Base-by-base conservation (phyloP, 1,140 invertebrate genomes). In the Leptonema lineaticorne region DNA sequence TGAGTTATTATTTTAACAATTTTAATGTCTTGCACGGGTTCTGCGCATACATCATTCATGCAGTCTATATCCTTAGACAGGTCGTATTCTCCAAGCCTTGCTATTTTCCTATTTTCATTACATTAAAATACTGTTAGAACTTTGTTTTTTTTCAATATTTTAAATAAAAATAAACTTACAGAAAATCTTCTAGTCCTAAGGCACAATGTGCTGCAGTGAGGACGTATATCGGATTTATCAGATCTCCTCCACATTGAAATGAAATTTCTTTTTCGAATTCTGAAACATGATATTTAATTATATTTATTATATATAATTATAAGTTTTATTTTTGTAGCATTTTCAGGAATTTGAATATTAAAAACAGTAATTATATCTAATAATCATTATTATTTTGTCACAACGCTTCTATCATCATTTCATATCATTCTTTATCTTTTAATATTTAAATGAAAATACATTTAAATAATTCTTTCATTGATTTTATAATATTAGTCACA, bases 181-280 rank as follows among this genome's bases (percentile, higher is more conserved):
- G 64, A 59, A 78, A 75, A 46, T 79, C 78, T 60, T 76, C 79
- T 9, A 70, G 75, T 0, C 81, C 76, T 1, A 76, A 76, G 1
- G 88, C 78, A 71, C 89, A 91, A 76, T 91, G 90, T 0, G 86
- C 88, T 3, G 90, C 85, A 0, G 89, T 91, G 1, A 91, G 46
- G 18, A 91, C 80, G 69, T 86, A 86, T 1, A 79, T 71, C 30
- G 84, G 77, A 20, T 82, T 85, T 29, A 92, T 83, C 0, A 91
- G 76, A 1, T 85, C 82, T 1, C 88, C 90, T 0, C 87, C 89
- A 73, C 90, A 92, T 30, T 80, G 78, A 75, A 79, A 85, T 33
- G 79, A 79, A 2, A 81, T 27, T 4, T 75, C 74, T 18, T 62
- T 41, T 24, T 27, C n/a, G 5, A 20, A 11, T 2, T 1, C 57